Conservation (phyloP, 2,113 vertebrate genomes). For the Pelecanus crispus region DNA sequence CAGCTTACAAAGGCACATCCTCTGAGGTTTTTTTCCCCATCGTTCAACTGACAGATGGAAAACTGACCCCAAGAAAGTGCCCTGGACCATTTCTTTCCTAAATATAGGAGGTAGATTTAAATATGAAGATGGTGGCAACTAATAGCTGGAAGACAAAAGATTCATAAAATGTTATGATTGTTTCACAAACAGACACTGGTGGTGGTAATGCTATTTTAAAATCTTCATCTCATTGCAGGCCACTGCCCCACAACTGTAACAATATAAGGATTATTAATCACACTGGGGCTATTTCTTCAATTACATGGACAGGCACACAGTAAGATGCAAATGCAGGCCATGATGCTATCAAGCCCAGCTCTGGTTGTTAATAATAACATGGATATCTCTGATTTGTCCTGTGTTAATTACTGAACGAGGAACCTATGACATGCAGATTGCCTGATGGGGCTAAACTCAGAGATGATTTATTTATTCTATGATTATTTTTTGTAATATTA, state of each 20-base stretch:
- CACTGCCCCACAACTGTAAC: background rate
- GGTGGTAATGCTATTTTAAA: background rate
- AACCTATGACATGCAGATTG: background rate
- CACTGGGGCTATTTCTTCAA: background rate
- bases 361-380: background rate
- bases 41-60: background rate
- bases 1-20: background rate
- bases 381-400: background rate
- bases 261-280: background rate
- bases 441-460: background rate
- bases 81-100: background rate
- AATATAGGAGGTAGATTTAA: background rate
- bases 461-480: background rate
- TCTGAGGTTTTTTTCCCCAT: background rate
- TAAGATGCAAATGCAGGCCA: background rate
- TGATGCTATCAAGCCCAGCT: background rate
- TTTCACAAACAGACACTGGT: background rate
- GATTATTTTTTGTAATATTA: background rate
- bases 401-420: background rate
- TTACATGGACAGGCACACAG: background rate
- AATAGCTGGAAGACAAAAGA: background rate
- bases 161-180: background rate
- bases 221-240: background rate
- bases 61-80: background rate
- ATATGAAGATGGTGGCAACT: background rate